phyloP scores from a whole-genome alignment of 2,888 invertebrate species.

The Aphidius colemani region DNA sequence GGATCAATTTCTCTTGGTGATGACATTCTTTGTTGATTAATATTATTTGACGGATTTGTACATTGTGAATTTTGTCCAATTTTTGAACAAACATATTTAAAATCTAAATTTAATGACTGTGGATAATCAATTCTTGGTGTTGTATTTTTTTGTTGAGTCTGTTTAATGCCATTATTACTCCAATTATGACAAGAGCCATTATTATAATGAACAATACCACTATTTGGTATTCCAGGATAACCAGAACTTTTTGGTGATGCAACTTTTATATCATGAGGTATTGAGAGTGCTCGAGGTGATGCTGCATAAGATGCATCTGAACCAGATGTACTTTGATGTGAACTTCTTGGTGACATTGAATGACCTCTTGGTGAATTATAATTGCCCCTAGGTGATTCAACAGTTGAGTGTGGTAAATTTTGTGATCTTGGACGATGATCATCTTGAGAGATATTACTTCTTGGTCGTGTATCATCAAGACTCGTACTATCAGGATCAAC shows the following conservation, averaged over 20 bases:
- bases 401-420: constrained; percentile 48
- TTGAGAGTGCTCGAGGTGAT: constrained; percentile 46
- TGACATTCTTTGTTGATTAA: constrained; percentile 39
- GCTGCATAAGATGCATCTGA: constrained; percentile 41
- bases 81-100: constrained; percentile 41
- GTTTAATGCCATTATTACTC: constrained; percentile 44
- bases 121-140: constrained; percentile 44
- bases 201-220: constrained; percentile 32
- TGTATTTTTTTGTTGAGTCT: constrained; percentile 42
- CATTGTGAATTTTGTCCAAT: constrained; percentile 34
- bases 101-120: constrained; percentile 43
- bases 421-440: constrained; percentile 53
- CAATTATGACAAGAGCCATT: constrained; percentile 44
- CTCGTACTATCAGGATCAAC: constrained; percentile 79
- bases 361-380: constrained; percentile 50
- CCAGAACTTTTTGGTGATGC: constrained; percentile 50
- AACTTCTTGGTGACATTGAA: constrained; percentile 52
- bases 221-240: constrained; percentile 42
- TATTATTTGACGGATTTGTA: constrained; percentile 40
- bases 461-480: constrained; percentile 54
- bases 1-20: constrained; percentile 39
- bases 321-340: constrained; percentile 45
- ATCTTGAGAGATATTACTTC: constrained; percentile 53
- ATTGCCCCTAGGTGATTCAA: constrained; percentile 45
- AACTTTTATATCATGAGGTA: constrained; percentile 49